Conservation (phyloP, 2,888 invertebrate species). For the Ectemnius continuus region DNA sequence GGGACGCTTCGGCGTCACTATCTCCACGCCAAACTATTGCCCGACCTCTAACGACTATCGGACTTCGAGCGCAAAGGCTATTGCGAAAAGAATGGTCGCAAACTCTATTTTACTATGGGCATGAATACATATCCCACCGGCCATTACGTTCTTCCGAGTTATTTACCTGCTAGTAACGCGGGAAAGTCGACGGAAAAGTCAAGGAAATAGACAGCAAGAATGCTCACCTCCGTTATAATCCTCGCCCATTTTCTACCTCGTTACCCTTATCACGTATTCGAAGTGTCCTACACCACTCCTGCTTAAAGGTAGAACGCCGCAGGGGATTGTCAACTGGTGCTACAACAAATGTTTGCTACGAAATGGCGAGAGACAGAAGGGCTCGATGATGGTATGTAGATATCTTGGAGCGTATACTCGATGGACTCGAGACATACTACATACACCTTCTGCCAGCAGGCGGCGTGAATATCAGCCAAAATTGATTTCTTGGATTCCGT, state of each 20-base stretch:
- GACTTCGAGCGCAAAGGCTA: not conserved
- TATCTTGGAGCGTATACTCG: not conserved
- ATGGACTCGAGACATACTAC: not conserved
- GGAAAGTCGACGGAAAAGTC: slow-evolving; percentile 35
- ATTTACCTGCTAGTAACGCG: slow-evolving; percentile 50
- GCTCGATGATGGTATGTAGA: not conserved
- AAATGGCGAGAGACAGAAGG: slow-evolving; percentile 50
- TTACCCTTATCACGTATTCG: slow-evolving; percentile 1
- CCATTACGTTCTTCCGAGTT: slow-evolving; percentile 55
- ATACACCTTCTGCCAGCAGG: slow-evolving; percentile 24
- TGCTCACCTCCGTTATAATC: slow-evolving; percentile 76
- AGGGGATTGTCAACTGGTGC: slow-evolving; percentile 46
- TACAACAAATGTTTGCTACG: slow-evolving; percentile 45
- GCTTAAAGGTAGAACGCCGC: slow-evolving; percentile 9
- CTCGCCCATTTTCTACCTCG: slow-evolving; percentile 70
- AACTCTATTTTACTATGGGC: slow-evolving; percentile 35
- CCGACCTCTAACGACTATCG: not conserved
- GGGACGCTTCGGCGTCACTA: slow-evolving; percentile 7
- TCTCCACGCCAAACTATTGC: slow-evolving; percentile 17
- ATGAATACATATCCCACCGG: slow-evolving; percentile 44
- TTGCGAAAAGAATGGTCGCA: slow-evolving; percentile 11
- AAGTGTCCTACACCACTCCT: not conserved
- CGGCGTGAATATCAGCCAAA: slow-evolving; percentile 29
- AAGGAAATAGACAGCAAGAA: slow-evolving; percentile 18
- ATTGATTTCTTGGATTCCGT: slow-evolving; percentile 24